Evolutionary conservation across 1,140 invertebrate species (phyloP), one percentile per base, ranked within the genome.

Genomic region (Drosophila asahinai): DNA sequence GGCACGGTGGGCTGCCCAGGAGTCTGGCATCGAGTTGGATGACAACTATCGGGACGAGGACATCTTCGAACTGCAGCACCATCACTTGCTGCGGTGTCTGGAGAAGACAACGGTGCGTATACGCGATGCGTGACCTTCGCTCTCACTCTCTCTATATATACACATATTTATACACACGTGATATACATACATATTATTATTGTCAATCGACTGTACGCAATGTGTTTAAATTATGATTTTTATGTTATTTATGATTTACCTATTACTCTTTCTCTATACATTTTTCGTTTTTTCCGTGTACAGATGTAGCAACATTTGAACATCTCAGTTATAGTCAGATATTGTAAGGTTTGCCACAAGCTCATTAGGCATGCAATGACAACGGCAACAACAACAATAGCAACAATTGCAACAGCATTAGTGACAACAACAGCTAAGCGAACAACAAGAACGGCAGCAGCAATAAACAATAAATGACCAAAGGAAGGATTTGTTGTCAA

Each of bases 41-140:
- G 98, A 98, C 64, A 96, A 95, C 86, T 97, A 96, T 83, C 95
- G 96, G 83, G 97, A 99, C 92, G 98, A 99, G 92, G 98, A 99
- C 93, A 99, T 99, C 84, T 99, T 99, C 94, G 98, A 99, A 93
- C 94, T 99, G 93, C 99, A 99, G 94, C 99, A 99, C 94, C 99
- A 99, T 94, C 99, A 99, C 94, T 94, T 99, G 52, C 95, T 99
- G 57, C 95, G 98, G 83, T 99, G 99, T 94, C 95, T 99, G 70
- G 99, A 99, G 93, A 98, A 98, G 93, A 99, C 99, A 59, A 99
- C 99, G 94, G 98, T 90, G 62, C 82, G 86, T 99, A 94, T 95
- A 95, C 93, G 40, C 59, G 68, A 76, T 51, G 17, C 12, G 48
- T 48, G 75, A 48, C 62, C 51, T 57, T 66, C 54, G 49, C 30